A percentile compares a stretch with the other conserved stretches of the same genome.
These are phyloP conservation scores for Ameiurus melas DNA, from an alignment of 2,113 vertebrate genomes.

Conservation along the genomic window DNA sequence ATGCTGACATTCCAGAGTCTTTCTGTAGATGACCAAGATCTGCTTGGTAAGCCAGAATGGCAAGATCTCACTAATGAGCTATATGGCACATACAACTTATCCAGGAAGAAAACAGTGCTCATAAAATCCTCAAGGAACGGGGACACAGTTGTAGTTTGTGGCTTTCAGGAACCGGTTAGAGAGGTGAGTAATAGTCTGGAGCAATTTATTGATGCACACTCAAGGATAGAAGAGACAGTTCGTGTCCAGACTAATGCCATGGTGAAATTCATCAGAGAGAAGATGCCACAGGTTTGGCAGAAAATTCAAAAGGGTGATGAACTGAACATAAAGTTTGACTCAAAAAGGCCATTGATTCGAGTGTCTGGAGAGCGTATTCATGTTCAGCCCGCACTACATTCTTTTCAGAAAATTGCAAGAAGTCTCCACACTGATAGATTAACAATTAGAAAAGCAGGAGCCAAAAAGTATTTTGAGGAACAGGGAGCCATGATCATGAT, in stretches of 20 bases:
- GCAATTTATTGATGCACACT: slow-evolving; percentile 70
- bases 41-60: slow-evolving; percentile 71
- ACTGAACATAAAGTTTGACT: slow-evolving; percentile 63
- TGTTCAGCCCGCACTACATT: slow-evolving; percentile 59
- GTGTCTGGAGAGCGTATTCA: slow-evolving; percentile 70
- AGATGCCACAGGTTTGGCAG: slow-evolving; percentile 58
- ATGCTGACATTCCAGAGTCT: slow-evolving; percentile 61
- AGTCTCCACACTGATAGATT: slow-evolving; percentile 63
- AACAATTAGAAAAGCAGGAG: slow-evolving; percentile 76
- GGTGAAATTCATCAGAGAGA: slow-evolving; percentile 69
- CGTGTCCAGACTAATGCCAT: slow-evolving; percentile 54
- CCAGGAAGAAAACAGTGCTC: slow-evolving; percentile 52
- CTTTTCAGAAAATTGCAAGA: slow-evolving; percentile 52
- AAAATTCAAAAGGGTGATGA: slow-evolving; percentile 52
- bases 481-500: slow-evolving; percentile 57
- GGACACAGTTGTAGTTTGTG: slow-evolving; percentile 68
- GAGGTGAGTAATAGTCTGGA: slow-evolving; percentile 62
- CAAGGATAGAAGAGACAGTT: slow-evolving; percentile 61
- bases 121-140: slow-evolving; percentile 47
- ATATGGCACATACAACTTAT: slow-evolving; percentile 53
- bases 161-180: slow-evolving; percentile 68
- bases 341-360: slow-evolving; percentile 60
- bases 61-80: slow-evolving; percentile 53
- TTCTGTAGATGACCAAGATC: slow-evolving; percentile 60
- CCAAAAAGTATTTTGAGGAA: slow-evolving; percentile 73